Evolutionary conservation across 1,140 invertebrate species (phyloP).

Genomic region (Aphis craccivora): DNA sequence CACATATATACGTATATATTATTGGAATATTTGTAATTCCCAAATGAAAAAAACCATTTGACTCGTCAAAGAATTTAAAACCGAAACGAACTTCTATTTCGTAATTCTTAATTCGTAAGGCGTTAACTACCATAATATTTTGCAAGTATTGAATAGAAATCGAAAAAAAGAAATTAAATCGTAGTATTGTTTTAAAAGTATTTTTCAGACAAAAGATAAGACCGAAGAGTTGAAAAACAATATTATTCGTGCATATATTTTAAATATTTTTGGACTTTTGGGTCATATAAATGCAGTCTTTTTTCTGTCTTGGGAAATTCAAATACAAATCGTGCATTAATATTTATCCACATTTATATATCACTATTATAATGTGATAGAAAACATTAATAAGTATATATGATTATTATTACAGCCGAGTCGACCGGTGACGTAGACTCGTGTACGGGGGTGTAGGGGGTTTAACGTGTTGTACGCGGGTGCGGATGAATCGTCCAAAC

Average conservation of each 20-base stretch:
- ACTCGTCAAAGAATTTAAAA: not conserved
- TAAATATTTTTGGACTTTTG: not conserved
- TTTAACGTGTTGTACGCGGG: not conserved
- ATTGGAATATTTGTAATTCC: not conserved
- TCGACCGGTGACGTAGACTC: not conserved
- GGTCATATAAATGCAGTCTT: not conserved
- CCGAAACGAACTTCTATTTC: not conserved
- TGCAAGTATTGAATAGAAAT: not conserved
- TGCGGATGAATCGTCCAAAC: not conserved
- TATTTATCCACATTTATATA: not conserved
- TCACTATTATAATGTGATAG: not conserved
- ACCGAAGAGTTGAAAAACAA: not conserved
- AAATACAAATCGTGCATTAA: not conserved
- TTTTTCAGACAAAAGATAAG: not conserved
- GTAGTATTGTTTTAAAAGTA: not conserved
- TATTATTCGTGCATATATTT: too few relatives aligned
- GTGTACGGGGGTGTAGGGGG: not conserved
- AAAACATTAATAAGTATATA: not conserved
- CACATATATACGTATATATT: too few relatives aligned
- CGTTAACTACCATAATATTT: not conserved
- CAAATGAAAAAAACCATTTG: not conserved
- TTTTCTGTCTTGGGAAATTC: not conserved
- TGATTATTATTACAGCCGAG: not conserved
- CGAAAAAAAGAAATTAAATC: not conserved
- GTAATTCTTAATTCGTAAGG: not conserved